Conservation (phyloP, 2,888 invertebrate genomes). For the Ichneumon xanthorius region DNA sequence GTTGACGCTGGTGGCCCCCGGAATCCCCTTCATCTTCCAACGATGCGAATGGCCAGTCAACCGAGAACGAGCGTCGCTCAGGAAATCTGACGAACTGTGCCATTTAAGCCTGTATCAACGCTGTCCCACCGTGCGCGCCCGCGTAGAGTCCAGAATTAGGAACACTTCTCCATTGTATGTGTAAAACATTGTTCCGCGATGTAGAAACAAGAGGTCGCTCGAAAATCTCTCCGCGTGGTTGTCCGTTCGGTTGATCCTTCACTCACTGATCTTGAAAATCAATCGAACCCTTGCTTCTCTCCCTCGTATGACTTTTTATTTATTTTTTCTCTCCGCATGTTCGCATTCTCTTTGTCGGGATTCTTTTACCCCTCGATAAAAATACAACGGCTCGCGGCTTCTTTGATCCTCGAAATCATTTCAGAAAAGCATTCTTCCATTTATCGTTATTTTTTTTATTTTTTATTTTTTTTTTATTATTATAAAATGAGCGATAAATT, state of each 20-base stretch:
- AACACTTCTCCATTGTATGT: neutral
- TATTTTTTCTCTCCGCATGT: neutral
- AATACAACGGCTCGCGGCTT: conserved; percentile 25
- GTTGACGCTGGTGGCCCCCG: conserved; percentile 30
- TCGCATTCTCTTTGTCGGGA: conserved; percentile 19
- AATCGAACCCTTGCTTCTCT: conserved; percentile 35
- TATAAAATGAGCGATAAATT: neutral
- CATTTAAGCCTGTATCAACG: conserved; percentile 17
- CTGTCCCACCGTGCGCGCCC: neutral
- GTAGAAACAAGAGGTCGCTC: conserved; percentile 47
- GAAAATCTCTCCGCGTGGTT: conserved; percentile 37
- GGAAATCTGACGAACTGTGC: conserved; percentile 20
- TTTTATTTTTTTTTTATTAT: too few species aligned
- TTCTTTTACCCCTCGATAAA: neutral
- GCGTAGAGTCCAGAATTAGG: neutral
- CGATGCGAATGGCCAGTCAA: conserved; percentile 49
- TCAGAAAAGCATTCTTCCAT: neutral
- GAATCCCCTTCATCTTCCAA: conserved; percentile 34
- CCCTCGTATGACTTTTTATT: neutral
- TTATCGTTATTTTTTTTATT: too few species aligned
- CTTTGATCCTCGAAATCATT: conserved; percentile 46
- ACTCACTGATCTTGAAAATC: conserved; percentile 52
- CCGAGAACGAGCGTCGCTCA: conserved; percentile 48
- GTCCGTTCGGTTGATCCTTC: conserved; percentile 50
- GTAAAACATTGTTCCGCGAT: conserved; percentile 28